A percentile compares a stretch with the other conserved stretches of the same genome.
Evolutionary conservation across 2,888 invertebrate species (phyloP).

Genomic region (Lepidocyrtinus sp.): DNA sequence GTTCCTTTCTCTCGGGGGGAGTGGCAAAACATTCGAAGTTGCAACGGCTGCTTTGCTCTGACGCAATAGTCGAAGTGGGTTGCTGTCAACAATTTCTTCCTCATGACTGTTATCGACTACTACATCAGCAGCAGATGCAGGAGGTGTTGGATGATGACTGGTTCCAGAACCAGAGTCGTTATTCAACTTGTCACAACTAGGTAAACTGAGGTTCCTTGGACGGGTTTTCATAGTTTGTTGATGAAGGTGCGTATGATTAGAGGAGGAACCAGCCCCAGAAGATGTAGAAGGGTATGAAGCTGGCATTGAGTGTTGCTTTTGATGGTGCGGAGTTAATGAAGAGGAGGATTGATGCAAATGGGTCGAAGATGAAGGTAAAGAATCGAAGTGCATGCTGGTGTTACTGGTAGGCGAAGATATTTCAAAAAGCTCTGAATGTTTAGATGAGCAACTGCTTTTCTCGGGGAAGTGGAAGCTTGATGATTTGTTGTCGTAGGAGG

Average conservation of each 20-base stretch:
- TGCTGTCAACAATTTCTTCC: constrained; percentile 72
- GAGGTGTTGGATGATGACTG: background rate
- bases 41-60: constrained; percentile 64
- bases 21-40: constrained; percentile 73
- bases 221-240: constrained; percentile 58
- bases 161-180: constrained; percentile 25
- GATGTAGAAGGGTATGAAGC: constrained; percentile 71
- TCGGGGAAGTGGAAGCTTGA: constrained; percentile 70
- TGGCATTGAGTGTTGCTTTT: constrained; percentile 71
- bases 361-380: constrained; percentile 57
- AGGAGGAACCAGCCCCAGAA: constrained; percentile 10
- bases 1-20: constrained; percentile 84
- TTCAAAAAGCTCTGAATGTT: constrained; percentile 69
- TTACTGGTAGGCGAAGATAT: constrained; percentile 56
- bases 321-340: constrained; percentile 49
- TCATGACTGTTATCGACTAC: constrained; percentile 32
- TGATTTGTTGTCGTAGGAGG: constrained; percentile 69
- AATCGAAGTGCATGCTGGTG: constrained; percentile 55
- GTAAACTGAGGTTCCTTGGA: constrained; percentile 59
- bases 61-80: constrained; percentile 76
- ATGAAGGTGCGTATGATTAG: constrained; percentile 56
- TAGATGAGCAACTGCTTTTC: constrained; percentile 67
- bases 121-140: background rate
- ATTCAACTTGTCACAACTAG: constrained; percentile 48
- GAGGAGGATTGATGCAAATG: constrained; percentile 36